Evolutionary conservation across 2,113 vertebrate genomes (phyloP).

Genomic region (Elephas maximus): DNA sequence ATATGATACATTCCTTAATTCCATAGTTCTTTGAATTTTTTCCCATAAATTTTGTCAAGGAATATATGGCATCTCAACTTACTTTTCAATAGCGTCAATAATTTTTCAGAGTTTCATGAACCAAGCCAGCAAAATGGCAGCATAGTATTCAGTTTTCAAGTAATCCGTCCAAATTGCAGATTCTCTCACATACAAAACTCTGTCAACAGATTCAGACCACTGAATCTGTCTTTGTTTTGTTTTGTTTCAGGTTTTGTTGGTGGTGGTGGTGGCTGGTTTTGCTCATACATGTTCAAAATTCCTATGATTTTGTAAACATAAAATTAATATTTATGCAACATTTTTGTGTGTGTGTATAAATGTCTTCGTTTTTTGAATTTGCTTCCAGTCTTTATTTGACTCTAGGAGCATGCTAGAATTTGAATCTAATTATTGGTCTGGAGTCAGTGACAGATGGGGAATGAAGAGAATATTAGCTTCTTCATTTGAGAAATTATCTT

Average conservation of each 20-base stretch:
- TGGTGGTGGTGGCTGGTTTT: background rate
- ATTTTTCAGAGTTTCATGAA: background rate
- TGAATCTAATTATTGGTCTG: background rate
- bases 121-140: background rate
- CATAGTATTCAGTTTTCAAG: background rate
- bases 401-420: background rate
- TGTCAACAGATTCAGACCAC: background rate
- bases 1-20: background rate
- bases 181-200: background rate
- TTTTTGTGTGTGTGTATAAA: background rate
- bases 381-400: background rate
- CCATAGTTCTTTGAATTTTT: background rate
- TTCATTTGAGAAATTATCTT: conserved; percentile 15
- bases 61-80: background rate
- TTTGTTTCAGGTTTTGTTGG: background rate
- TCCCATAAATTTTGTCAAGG: background rate
- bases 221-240: background rate
- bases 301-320: background rate
- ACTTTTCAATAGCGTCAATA: background rate
- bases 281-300: background rate
- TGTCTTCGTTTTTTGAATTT: background rate
- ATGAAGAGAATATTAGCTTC: background rate
- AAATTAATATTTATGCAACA: background rate
- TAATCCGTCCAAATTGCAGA: background rate
- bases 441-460: background rate